These are phyloP conservation scores for Clarias fuscus DNA, from an alignment of 2,797 vertebrate species.

Conservation along the genomic window DNA sequence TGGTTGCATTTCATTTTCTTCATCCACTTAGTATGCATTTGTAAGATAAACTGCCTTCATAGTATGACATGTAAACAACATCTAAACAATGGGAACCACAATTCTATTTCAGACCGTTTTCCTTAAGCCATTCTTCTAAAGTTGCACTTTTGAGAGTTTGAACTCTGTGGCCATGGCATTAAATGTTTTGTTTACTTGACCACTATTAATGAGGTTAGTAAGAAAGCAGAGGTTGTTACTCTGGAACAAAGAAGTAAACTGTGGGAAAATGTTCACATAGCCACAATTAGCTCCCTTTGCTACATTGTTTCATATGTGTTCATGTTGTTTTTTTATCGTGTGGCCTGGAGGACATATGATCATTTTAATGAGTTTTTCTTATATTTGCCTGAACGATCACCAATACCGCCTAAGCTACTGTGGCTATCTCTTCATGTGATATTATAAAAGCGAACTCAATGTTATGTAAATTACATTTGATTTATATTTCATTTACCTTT, in stretches of 20 bases:
- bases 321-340: neutral
- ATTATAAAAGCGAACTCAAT: neutral
- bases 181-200: slow-evolving; percentile 21
- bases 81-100: neutral
- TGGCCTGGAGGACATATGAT: neutral
- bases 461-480: neutral
- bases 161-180: neutral
- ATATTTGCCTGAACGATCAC: neutral
- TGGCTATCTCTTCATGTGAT: neutral
- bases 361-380: neutral
- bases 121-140: slow-evolving; percentile 1
- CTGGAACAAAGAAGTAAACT: neutral
- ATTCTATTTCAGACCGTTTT: neutral
- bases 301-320: neutral
- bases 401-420: neutral
- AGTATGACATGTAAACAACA: neutral
- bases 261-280: neutral
- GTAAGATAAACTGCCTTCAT: neutral
- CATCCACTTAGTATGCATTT: neutral
- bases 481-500: neutral
- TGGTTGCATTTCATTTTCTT: neutral
- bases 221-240: slow-evolving; percentile 1
- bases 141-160: neutral
- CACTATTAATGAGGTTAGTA: slow-evolving; percentile 16
- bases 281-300: slow-evolving; percentile 14